A percentile compares a stretch with the other conserved stretches of the same genome.
Conservation (phyloP, 2,113 vertebrate species). For the Platycercus adscitus region DNA sequence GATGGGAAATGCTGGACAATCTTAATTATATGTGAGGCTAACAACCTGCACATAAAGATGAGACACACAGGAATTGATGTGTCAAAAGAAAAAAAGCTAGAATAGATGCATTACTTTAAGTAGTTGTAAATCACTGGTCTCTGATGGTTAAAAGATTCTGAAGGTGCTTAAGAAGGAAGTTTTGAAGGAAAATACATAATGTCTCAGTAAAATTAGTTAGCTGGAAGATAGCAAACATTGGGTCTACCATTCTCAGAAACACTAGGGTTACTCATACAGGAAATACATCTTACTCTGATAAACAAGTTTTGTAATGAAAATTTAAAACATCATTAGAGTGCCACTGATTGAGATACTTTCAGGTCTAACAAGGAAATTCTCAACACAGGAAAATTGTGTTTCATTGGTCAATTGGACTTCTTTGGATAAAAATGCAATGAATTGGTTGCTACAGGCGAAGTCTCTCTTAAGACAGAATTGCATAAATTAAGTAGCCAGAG, state of each 20-base stretch:
- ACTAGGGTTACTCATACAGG: neutral
- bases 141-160: neutral
- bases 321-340: conserved; percentile 7
- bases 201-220: neutral
- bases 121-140: neutral
- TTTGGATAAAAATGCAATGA: conserved; percentile 5
- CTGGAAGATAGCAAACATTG: neutral
- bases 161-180: neutral
- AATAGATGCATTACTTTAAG: conserved; percentile 27
- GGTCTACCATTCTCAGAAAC: neutral
- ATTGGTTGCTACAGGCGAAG: neutral
- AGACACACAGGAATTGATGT: neutral
- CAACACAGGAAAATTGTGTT: neutral
- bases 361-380: neutral
- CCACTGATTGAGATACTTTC: neutral
- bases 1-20: neutral
- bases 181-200: neutral
- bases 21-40: neutral
- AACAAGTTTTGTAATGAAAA: conserved; percentile 26
- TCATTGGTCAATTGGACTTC: neutral
- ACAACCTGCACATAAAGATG: neutral
- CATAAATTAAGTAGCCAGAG: neutral
- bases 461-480: conserved; percentile 7
- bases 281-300: conserved; percentile 16
- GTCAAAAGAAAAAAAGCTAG: neutral